Percentiles rank a stretch among this genome's conserved stretches.
Conservation (phyloP, 2,113 vertebrate species). For the Apodemus sylvaticus region DNA sequence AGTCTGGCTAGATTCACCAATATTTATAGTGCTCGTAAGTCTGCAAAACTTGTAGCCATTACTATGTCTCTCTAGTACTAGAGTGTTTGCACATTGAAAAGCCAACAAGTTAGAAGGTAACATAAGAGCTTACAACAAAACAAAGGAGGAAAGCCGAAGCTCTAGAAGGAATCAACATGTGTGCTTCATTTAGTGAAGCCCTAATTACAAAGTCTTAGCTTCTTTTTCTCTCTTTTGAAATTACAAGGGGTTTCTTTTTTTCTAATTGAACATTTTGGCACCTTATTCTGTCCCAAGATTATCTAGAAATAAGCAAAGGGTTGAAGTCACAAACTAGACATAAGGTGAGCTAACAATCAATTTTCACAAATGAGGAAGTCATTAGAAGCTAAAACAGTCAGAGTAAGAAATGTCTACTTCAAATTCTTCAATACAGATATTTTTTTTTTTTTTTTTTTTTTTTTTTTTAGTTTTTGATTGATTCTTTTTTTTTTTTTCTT, state of each 20-base stretch:
- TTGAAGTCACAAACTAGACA: neutral
- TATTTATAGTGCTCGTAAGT: neutral
- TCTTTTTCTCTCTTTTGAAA: constrained; percentile 13
- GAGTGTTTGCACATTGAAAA: neutral
- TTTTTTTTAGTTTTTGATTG: no score
- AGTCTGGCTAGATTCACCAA: neutral
- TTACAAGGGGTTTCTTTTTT: neutral
- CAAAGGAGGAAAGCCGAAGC: neutral
- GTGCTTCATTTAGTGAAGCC: neutral
- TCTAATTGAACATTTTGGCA: neutral
- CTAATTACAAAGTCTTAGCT: neutral
- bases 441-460: neutral
- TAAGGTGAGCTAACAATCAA: neutral
- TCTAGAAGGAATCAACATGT: constrained; percentile 4
- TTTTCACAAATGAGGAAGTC: neutral
- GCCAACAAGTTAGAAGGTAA: neutral
- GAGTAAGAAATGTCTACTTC: neutral
- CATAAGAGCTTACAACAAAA: constrained; percentile 14
- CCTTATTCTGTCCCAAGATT: neutral
- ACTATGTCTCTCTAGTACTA: neutral
- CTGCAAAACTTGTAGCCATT: neutral
- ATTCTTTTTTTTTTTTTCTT: no score
- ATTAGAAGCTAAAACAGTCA: neutral
- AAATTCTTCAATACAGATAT: neutral
- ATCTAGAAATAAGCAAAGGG: neutral